These are phyloP conservation scores for Pristionchus entomophagus DNA, from an alignment of 2,888 invertebrate genomes.

Conservation along the genomic window DNA sequence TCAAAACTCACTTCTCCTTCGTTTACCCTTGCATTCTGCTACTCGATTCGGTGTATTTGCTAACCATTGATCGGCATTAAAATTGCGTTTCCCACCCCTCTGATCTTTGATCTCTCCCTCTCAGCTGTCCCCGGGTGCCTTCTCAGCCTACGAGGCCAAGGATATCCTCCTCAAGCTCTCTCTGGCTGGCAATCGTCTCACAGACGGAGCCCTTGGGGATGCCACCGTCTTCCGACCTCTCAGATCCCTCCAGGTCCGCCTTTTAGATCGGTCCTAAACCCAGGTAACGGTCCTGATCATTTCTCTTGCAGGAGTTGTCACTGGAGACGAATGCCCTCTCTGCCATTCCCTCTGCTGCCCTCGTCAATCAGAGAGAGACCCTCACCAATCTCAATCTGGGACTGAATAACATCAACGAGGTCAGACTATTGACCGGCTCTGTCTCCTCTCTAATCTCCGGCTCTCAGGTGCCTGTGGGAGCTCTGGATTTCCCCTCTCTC, in stretches of 20 bases:
- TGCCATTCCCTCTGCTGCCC: conserved; percentile 71
- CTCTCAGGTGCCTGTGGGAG: conserved; percentile 72
- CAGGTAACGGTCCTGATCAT: background rate
- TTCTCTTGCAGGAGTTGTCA: conserved; percentile 68
- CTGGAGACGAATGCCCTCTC: conserved; percentile 74
- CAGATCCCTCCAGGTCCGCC: conserved; percentile 70
- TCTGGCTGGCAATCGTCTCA: conserved; percentile 73
- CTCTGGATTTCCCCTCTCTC: conserved; percentile 74
- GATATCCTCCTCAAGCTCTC: conserved; percentile 73
- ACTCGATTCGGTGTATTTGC: too few species aligned
- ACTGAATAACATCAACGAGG: conserved; percentile 70
- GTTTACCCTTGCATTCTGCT: too few species aligned
- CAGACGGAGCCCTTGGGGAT: conserved; percentile 69
- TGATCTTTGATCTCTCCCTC: conserved; percentile 21
- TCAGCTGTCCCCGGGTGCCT: conserved; percentile 63
- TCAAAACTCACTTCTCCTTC: too few species aligned
- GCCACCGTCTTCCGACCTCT: conserved; percentile 72
- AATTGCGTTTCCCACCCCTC: too few species aligned
- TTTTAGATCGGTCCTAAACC: conserved; percentile 53
- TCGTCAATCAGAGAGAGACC: conserved; percentile 68
- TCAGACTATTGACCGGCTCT: background rate
- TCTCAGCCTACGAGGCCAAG: conserved; percentile 66
- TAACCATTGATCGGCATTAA: too few species aligned
- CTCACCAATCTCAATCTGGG: conserved; percentile 75
- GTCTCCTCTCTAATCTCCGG: background rate